Evolutionary conservation across 2,888 invertebrate species (phyloP).

Genomic region (Halocaridina rubra): DNA sequence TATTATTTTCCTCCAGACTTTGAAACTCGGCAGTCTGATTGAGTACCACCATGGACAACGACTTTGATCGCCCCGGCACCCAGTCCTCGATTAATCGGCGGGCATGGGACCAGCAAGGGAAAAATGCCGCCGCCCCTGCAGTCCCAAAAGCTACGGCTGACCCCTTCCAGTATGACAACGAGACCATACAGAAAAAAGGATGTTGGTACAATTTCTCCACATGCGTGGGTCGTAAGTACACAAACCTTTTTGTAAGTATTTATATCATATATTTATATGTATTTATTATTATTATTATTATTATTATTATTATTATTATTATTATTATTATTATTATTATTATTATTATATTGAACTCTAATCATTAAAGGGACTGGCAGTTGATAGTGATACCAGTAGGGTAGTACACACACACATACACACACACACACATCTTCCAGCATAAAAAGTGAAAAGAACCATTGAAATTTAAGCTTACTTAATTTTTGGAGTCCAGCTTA

Average conservation of each 20-base stretch:
- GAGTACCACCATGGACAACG: constrained; percentile 23
- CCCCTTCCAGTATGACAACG: constrained; percentile 30
- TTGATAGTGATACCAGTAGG: no score
- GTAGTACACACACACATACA: no score
- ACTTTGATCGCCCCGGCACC: constrained; percentile 20
- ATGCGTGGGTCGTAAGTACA: constrained; percentile 49
- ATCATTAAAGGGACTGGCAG: no score
- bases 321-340: not conserved
- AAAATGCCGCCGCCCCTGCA: not conserved
- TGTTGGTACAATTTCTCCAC: constrained; percentile 57
- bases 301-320: not conserved
- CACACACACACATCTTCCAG: no score
- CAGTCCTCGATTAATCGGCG: not conserved
- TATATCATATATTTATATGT: not conserved
- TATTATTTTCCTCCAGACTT: no score
- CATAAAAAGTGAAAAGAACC: no score
- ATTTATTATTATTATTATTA: not conserved
- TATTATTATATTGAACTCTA: no score
- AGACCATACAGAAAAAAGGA: constrained; percentile 45
- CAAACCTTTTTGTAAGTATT: not conserved
- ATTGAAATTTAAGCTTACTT: no score
- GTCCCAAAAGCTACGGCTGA: not conserved
- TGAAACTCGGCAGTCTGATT: no score
- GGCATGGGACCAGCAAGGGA: not conserved
- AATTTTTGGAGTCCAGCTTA: no score